Percentiles rank a stretch among this genome's conserved stretches.
Evolutionary conservation across 2,888 invertebrate species (phyloP).

Genomic region (Drosophila tripunctata): DNA sequence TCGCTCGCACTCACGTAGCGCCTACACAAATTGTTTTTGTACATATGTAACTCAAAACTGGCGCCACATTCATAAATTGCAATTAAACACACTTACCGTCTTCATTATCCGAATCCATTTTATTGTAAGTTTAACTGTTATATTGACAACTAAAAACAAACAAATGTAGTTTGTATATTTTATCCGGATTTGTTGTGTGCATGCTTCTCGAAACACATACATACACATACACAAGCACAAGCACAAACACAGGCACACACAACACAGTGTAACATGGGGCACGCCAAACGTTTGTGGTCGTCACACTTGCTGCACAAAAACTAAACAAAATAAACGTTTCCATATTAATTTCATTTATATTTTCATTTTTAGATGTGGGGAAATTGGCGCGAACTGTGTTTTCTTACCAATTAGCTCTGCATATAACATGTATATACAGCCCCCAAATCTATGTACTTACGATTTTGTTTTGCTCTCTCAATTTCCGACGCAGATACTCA

Average conservation of each 20-base stretch:
- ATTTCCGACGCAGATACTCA: conserved; percentile 24
- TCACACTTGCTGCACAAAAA: conserved; percentile 16
- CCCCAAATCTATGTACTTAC: conserved; percentile 39
- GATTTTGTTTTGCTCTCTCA: conserved; percentile 42
- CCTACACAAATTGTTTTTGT: background rate
- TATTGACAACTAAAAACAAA: conserved; percentile 18
- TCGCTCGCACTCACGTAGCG: background rate
- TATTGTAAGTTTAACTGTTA: conserved; percentile 1
- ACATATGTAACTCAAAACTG: conserved; percentile 1
- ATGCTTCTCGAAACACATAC: conserved; percentile 22
- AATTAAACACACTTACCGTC: conserved; percentile 44
- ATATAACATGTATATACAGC: conserved; percentile 1
- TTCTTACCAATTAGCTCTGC: conserved; percentile 43
- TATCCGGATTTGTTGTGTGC: conserved; percentile 19
- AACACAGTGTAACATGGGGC: conserved; percentile 12
- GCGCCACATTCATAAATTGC: conserved; percentile 2
- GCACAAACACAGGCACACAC: conserved; percentile 17
- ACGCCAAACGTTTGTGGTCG: conserved; percentile 18
- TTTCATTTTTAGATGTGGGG: conserved; percentile 20
- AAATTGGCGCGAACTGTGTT: conserved; percentile 43
- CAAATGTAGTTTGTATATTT: conserved; percentile 32
- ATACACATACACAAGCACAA: conserved; percentile 12
- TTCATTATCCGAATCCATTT: conserved; percentile 46
- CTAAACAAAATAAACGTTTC: background rate
- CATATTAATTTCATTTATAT: conserved; percentile 8